These are phyloP conservation scores for Chrysaora quinquecirrha DNA, from an alignment of 30 jellyfish, hydroid and myxozoan species.

Conservation along the genomic window DNA sequence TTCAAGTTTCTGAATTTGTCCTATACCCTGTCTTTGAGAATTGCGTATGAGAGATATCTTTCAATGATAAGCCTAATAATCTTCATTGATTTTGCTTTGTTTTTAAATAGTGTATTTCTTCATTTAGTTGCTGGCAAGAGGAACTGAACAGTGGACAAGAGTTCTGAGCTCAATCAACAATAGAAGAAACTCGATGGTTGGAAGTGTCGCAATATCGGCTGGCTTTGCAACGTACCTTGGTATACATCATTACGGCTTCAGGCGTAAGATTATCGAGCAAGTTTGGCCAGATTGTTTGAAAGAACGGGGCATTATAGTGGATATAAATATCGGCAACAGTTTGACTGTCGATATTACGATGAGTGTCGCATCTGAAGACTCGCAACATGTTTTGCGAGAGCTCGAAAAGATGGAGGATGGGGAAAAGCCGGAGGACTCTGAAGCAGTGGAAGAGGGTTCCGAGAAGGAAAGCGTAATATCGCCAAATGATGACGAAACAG, in stretches of 20 bases:
- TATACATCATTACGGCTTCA: slow-evolving; percentile 31
- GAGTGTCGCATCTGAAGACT: slow-evolving; percentile 18
- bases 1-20: too few relatives aligned
- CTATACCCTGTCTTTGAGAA: too few relatives aligned
- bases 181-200: slow-evolving; percentile 44
- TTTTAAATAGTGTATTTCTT: too few relatives aligned
- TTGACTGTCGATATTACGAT: slow-evolving; percentile 33
- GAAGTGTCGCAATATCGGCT: slow-evolving; percentile 63
- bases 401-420: too few relatives aligned
- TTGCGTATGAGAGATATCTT: too few relatives aligned
- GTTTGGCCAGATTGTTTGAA: slow-evolving; percentile 69
- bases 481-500: neutral
- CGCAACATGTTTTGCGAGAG: neutral
- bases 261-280: slow-evolving; percentile 34
- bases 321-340: slow-evolving; percentile 33
- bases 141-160: slow-evolving; percentile 63
- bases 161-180: slow-evolving; percentile 47
- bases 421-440: slow-evolving; percentile 6
- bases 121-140: slow-evolving; percentile 52
- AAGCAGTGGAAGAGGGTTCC: neutral
- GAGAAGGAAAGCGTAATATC: neutral
- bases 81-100: too few relatives aligned
- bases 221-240: slow-evolving; percentile 77
- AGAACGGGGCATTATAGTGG: slow-evolving; percentile 68
- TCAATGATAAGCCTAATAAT: too few relatives aligned